Evolutionary conservation across 2,113 vertebrate species (phyloP).

Genomic region (Acrocephalus arundinaceus): DNA sequence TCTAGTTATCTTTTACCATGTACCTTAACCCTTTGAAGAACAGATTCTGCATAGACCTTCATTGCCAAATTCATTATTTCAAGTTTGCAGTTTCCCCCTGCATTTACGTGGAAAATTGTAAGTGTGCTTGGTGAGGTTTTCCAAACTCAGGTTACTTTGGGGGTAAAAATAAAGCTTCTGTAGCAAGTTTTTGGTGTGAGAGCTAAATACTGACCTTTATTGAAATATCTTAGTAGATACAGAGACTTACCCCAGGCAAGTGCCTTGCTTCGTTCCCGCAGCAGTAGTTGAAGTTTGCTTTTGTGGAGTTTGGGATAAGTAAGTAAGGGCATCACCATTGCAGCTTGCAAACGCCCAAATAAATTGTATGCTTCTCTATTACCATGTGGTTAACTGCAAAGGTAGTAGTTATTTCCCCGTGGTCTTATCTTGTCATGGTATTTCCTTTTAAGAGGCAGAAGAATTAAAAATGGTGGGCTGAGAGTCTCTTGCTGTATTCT

Average conservation of each 20-base stretch:
- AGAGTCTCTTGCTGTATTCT: not conserved
- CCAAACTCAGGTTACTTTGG: not conserved
- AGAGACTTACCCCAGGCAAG: not conserved
- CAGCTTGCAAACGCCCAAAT: not conserved
- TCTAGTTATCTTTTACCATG: not conserved
- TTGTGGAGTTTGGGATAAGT: not conserved
- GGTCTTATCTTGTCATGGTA: not conserved
- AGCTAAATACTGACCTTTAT: not conserved
- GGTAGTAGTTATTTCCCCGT: not conserved
- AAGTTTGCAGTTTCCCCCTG: not conserved
- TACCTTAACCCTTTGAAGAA: not conserved
- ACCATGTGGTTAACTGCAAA: not conserved
- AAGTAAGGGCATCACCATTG: not conserved
- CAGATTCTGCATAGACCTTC: not conserved
- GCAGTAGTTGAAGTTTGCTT: not conserved
- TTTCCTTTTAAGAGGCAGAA: not conserved
- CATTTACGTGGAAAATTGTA: rapidly evolving
- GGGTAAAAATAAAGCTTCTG: not conserved
- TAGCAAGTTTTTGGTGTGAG: not conserved
- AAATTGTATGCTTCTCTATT: not conserved
- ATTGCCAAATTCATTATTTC: not conserved
- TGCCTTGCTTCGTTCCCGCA: not conserved
- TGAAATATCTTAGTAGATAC: not conserved
- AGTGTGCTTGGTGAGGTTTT: not conserved
- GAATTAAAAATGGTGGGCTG: not conserved